Conservation (phyloP, 2,888 invertebrate genomes). For the Micoletzkya japonica region DNA sequence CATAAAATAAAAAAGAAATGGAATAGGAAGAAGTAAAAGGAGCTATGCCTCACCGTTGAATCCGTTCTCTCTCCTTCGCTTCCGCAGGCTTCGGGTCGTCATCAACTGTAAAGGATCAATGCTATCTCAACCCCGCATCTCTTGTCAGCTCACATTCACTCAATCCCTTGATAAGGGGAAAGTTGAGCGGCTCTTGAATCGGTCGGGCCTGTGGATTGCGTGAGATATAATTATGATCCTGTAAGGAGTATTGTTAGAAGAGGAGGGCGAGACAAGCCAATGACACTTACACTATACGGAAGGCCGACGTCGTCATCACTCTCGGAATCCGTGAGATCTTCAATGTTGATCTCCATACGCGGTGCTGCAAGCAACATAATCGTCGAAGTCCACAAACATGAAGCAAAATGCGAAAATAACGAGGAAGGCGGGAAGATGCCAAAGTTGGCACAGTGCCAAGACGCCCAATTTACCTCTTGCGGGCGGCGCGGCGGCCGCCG, state of each 20-base stretch:
- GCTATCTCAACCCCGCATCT: too few species aligned
- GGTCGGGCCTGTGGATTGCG: neutral
- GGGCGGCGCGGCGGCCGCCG: neutral
- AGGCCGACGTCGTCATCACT: conserved; percentile 15
- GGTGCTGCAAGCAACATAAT: neutral
- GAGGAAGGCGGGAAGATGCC: neutral
- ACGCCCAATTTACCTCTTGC: neutral
- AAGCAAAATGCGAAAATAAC: neutral
- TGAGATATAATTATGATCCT: conserved; percentile 23
- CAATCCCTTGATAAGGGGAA: conserved; percentile 23
- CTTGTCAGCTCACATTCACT: conserved; percentile 15
- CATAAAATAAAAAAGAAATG: too few species aligned
- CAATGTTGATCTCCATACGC: conserved; percentile 7
- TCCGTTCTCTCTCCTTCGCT: too few species aligned
- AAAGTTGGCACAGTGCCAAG: too few species aligned
- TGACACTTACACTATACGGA: conserved; percentile 9
- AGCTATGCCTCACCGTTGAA: too few species aligned
- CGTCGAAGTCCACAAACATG: neutral
- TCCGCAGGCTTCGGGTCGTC: too few species aligned
- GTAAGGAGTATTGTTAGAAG: neutral
- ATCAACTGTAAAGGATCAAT: too few species aligned
- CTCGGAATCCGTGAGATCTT: conserved; percentile 12
- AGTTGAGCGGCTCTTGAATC: neutral
- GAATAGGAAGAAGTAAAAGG: too few species aligned
- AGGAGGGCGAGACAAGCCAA: neutral